phyloP scores from a whole-genome alignment of 2,888 invertebrate genomes.

The Phytoseiulus persimilis region DNA sequence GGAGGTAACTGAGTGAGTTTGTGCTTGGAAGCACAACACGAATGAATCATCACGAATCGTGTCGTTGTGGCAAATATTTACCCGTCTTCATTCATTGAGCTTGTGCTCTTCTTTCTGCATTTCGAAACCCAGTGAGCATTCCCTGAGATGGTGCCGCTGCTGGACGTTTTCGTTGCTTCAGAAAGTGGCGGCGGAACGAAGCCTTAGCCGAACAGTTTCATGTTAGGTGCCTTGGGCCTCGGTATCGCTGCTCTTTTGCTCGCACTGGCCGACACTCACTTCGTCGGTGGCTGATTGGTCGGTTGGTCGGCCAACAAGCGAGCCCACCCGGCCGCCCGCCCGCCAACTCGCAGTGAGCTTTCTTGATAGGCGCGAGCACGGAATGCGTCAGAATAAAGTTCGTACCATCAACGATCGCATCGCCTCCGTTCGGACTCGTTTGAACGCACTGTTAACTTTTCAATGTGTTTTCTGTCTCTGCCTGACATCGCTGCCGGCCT shows the following conservation, averaged over 20 bases:
- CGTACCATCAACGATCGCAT: background rate
- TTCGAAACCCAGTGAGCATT: background rate
- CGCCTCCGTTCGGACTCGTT: background rate
- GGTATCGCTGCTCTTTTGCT: background rate
- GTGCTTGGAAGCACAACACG: background rate
- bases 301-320: background rate
- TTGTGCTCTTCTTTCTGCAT: background rate
- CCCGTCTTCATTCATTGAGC: background rate
- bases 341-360: background rate
- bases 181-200: background rate
- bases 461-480: background rate
- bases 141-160: background rate
- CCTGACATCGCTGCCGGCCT: background rate
- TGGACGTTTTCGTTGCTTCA: background rate
- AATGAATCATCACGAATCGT: background rate
- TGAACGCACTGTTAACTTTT: conserved; percentile 5
- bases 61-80: background rate
- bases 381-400: background rate
- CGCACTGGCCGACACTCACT: background rate
- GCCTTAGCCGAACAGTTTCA: background rate
- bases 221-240: background rate
- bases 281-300: background rate
- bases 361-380: conserved; percentile 5
- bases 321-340: background rate
- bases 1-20: background rate